phyloP scores from a whole-genome alignment of 2,888 invertebrate genomes.

The Scaptomyza polygonia region DNA sequence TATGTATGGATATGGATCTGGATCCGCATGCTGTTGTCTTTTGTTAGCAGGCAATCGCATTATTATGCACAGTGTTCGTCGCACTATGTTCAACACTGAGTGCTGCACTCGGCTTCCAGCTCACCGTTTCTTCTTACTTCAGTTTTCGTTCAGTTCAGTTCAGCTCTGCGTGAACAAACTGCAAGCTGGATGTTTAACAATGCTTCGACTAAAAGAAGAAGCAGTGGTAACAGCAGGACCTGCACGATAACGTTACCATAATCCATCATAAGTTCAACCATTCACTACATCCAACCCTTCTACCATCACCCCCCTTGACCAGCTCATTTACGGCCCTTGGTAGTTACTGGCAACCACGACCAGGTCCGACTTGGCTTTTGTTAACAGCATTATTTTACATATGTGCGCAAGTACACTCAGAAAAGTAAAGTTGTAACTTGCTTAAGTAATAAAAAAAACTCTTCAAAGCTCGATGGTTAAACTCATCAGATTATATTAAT shows the following conservation, averaged over 20 bases:
- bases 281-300: neutral
- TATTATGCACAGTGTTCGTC: conserved; percentile 61
- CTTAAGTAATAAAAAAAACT: neutral
- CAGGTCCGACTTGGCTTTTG: conserved; percentile 38
- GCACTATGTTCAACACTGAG: conserved; percentile 61
- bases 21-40: conserved; percentile 20
- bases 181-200: conserved; percentile 42
- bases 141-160: neutral
- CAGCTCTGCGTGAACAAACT: conserved; percentile 12
- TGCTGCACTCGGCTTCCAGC: conserved; percentile 8
- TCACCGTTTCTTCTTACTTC: neutral
- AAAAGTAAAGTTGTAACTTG: neutral
- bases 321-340: conserved; percentile 54
- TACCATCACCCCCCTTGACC: conserved; percentile 10
- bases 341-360: conserved; percentile 1
- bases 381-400: conserved; percentile 17
- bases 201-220: conserved; percentile 33
- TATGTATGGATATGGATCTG: neutral
- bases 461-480: too few relatives aligned
- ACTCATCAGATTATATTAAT: too few relatives aligned
- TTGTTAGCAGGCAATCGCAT: conserved; percentile 67
- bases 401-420: conserved; percentile 5
- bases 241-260: conserved; percentile 60
- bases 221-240: conserved; percentile 24
- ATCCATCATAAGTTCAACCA: conserved; percentile 78